Percentiles rank a stretch among this genome's conserved stretches.
These are phyloP conservation scores for Esox masquinongy DNA, from an alignment of 2,797 vertebrate species.

Conservation along the genomic window DNA sequence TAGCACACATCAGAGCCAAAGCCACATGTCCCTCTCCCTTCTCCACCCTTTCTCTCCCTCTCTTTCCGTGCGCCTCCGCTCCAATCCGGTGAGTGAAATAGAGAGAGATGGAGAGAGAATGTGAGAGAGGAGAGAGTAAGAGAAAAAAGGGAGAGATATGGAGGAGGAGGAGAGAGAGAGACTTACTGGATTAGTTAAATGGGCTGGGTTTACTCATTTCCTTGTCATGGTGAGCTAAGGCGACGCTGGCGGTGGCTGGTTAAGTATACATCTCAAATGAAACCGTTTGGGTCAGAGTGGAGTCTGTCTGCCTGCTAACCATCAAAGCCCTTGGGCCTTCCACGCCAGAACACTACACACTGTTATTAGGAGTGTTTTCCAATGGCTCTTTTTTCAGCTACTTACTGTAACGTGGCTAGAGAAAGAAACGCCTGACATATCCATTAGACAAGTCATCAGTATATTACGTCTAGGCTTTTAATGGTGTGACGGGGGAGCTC, in stretches of 20 bases:
- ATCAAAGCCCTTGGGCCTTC: constrained; percentile 10
- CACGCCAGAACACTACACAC: constrained; percentile 38
- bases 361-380: constrained; percentile 54
- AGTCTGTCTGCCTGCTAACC: constrained; percentile 22
- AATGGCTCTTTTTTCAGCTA: constrained; percentile 67
- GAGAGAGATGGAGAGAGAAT: background rate
- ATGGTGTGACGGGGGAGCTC: constrained; percentile 43
- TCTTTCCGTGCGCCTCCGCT: too few relatives aligned
- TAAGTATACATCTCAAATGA: constrained; percentile 51
- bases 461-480: constrained; percentile 56
- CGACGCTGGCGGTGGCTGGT: constrained; percentile 40
- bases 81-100: too few relatives aligned
- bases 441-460: constrained; percentile 62
- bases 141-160: background rate
- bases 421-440: constrained; percentile 63
- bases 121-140: background rate
- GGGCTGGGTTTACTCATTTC: constrained; percentile 47
- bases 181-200: background rate
- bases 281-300: constrained; percentile 48
- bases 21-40: constrained; percentile 16
- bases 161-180: background rate
- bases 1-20: background rate
- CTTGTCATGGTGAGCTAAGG: constrained; percentile 45
- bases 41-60: background rate
- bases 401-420: constrained; percentile 50